phyloP scores from a whole-genome alignment of 2,113 vertebrate species.

The Notothenia coriiceps region DNA sequence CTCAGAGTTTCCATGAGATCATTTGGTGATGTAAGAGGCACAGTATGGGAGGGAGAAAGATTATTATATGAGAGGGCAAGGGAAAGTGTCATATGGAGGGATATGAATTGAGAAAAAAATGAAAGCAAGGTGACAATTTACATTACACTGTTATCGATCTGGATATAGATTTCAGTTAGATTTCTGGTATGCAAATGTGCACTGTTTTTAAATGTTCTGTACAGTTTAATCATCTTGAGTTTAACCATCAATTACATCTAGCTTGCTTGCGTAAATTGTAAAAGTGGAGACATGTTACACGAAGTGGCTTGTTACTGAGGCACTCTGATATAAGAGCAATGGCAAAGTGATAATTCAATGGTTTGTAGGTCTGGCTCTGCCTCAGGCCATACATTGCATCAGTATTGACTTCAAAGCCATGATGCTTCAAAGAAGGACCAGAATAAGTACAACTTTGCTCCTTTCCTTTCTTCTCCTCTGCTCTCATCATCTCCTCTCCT shows the following conservation, averaged over 20 bases:
- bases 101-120: background rate
- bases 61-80: slow-evolving; percentile 17
- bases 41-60: slow-evolving; percentile 19
- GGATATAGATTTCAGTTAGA: background rate
- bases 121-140: background rate
- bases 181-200: background rate
- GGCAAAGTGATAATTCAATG: slow-evolving; percentile 68
- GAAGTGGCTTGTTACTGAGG: slow-evolving; percentile 39
- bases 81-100: slow-evolving; percentile 9
- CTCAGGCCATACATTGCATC: slow-evolving; percentile 66
- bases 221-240: background rate
- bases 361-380: slow-evolving; percentile 61
- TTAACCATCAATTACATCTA: slow-evolving; percentile 24
- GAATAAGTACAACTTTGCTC: slow-evolving; percentile 25
- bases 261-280: slow-evolving; percentile 22
- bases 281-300: slow-evolving; percentile 17
- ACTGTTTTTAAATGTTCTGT: background rate
- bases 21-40: slow-evolving; percentile 53
- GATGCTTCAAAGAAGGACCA: slow-evolving; percentile 59
- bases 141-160: background rate
- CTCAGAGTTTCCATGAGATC: slow-evolving; percentile 79
- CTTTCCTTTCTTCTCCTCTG: slow-evolving; percentile 8
- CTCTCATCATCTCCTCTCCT: background rate
- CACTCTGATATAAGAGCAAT: slow-evolving; percentile 36
- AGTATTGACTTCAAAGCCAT: slow-evolving; percentile 73